These are phyloP conservation scores for Pygoscelis antarcticus DNA, from an alignment of 2,113 vertebrate species.

Conservation along the genomic window DNA sequence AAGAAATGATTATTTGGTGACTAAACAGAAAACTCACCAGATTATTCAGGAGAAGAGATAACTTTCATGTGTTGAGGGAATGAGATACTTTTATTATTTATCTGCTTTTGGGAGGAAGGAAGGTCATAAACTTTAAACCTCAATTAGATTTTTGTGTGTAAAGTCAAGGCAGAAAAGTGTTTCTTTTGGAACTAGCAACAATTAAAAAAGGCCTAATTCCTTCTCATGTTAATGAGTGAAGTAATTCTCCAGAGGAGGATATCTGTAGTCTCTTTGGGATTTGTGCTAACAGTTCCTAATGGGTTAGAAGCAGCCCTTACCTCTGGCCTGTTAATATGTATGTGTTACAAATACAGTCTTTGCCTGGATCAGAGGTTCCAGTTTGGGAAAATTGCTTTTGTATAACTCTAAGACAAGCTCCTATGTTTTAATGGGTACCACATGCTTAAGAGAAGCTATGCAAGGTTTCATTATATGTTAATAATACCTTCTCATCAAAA, in stretches of 20 bases:
- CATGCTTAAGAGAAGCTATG: background rate
- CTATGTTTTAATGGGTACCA: background rate
- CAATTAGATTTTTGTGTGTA: background rate
- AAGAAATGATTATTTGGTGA: background rate
- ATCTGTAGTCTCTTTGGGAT: background rate
- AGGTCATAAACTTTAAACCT: background rate
- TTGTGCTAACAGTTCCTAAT: background rate
- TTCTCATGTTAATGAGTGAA: background rate
- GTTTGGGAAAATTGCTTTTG: background rate
- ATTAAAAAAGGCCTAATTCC: background rate
- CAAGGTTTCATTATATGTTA: background rate
- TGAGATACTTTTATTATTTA: background rate
- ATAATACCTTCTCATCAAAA: background rate
- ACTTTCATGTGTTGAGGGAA: background rate
- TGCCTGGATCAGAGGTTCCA: background rate
- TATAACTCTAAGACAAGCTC: background rate
- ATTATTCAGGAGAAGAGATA: background rate
- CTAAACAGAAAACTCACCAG: background rate
- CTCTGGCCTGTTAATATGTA: background rate
- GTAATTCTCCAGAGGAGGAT: background rate
- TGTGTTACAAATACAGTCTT: background rate
- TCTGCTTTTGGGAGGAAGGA: background rate
- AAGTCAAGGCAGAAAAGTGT: background rate
- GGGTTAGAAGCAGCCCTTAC: background rate
- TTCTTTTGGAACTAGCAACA: background rate